Evolutionary conservation across 2,797 vertebrate genomes (phyloP), one percentile per base, ranked within the genome.

Genomic region (Acanthis flammea): DNA sequence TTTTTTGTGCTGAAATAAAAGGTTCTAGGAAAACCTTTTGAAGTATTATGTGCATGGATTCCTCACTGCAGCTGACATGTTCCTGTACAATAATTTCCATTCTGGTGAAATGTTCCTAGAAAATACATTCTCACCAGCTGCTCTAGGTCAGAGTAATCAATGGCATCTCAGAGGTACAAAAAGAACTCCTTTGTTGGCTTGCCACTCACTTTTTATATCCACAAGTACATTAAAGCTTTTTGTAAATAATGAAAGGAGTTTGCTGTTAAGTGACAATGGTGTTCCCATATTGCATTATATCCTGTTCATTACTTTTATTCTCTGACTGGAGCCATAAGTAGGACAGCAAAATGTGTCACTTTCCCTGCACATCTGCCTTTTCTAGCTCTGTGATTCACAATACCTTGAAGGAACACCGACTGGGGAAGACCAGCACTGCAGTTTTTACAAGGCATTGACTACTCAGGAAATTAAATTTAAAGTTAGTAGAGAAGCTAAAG

Each of bases 401-500:
- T 91, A 70, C 19, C 62, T 61, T 73, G 51, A 50, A 93, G 92
- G 92, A 94, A 58, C 37, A 80, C 65, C 67, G 72, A 6, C 45
- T 92, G 71, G 23, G 70, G 50, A 93, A 91, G 88, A 84, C 57
- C 17, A 86, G 57, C 23, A 55, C 60, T 72, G 28, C 51, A 45
- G 61, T 73, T 83, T 95, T 72, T 81, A 81, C 95, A 92, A 94
- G 19, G 30, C 65, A 63, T 53, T 94, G 67, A 82, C 45, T 80
- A 60, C 35, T 73, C 79, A 85, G 81, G 86, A 97, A 94, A 89
- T 86, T 50, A 92, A 95, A 87, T 90, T 86, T 76, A 78, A 87
- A 95, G 88, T 95, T 57, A 87, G 35, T 33, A 81, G 77, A 47
- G 66, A 94, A 53, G 78, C 54, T 65, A 58, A 95, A 76, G 75